phyloP scores from a whole-genome alignment of 2,113 vertebrate species.

The Phylloscopus trochilus region DNA sequence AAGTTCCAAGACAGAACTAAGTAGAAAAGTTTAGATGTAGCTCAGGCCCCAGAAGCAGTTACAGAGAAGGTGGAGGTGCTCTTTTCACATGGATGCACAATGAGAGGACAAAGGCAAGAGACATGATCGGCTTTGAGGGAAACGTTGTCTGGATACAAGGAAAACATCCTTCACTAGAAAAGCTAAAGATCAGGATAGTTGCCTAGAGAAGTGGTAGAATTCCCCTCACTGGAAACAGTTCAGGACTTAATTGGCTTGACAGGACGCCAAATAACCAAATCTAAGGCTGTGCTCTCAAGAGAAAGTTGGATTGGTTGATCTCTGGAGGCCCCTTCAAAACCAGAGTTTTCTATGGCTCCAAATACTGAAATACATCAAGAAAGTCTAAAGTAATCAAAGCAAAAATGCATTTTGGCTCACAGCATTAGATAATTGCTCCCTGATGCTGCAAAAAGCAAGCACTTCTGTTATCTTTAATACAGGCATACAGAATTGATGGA shows the following conservation, averaged over 20 bases:
- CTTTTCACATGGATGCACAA: background rate
- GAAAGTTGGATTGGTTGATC: background rate
- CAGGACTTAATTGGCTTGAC: background rate
- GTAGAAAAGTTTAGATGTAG: background rate
- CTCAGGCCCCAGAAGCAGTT: background rate
- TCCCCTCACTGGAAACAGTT: background rate
- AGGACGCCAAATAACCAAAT: background rate
- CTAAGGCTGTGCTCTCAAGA: background rate
- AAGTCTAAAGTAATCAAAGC: background rate
- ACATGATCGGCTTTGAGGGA: background rate
- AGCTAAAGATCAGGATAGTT: background rate
- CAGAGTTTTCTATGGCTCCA: background rate
- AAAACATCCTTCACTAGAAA: background rate
- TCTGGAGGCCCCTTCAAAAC: background rate
- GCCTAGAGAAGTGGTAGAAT: background rate
- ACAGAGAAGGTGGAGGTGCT: background rate
- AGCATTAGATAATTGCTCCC: constrained; percentile 30
- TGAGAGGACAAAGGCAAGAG: background rate
- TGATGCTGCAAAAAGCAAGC: background rate
- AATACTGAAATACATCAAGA: background rate
- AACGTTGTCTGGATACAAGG: background rate
- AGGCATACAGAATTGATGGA: background rate
- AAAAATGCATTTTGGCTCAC: constrained; percentile 1
- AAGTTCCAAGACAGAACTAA: background rate
- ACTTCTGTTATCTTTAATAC: background rate